These are phyloP conservation scores for Vireo griseus DNA, from an alignment of 2,797 vertebrate genomes.

Conservation along the genomic window DNA sequence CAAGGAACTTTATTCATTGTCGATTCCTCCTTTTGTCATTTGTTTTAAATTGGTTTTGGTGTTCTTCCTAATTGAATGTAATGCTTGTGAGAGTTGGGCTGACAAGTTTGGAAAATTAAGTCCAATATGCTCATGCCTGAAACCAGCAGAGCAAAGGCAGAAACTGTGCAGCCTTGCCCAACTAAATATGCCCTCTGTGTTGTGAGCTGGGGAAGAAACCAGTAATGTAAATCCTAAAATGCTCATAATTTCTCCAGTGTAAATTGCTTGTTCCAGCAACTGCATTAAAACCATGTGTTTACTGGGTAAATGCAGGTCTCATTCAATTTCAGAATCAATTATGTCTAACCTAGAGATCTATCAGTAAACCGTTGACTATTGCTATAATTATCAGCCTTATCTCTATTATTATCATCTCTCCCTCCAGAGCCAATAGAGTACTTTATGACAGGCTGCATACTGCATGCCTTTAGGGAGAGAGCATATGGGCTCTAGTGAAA, in stretches of 20 bases:
- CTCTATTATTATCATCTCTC: background rate
- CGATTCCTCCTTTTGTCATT: background rate
- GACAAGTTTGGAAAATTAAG: conserved; percentile 33
- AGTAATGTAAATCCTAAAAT: background rate
- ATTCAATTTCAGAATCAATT: background rate
- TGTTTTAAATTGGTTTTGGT: conserved; percentile 29
- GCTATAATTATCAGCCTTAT: background rate
- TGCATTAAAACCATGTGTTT: conserved; percentile 1
- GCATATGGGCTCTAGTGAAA: background rate
- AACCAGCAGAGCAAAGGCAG: background rate
- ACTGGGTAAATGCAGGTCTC: background rate
- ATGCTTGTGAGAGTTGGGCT: conserved; percentile 16
- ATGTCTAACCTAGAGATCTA: background rate
- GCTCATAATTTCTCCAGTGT: background rate
- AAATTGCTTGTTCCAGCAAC: background rate
- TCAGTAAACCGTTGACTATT: background rate
- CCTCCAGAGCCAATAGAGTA: background rate
- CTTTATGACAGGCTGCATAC: background rate
- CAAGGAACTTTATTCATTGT: background rate
- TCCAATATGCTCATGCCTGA: background rate
- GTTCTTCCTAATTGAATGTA: conserved; percentile 36
- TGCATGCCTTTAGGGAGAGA: background rate
- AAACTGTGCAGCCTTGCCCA: background rate
- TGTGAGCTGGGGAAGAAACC: background rate
- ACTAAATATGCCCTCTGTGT: background rate